phyloP scores from a whole-genome alignment of 2,113 vertebrate species.

The Platichthys stellatus region DNA sequence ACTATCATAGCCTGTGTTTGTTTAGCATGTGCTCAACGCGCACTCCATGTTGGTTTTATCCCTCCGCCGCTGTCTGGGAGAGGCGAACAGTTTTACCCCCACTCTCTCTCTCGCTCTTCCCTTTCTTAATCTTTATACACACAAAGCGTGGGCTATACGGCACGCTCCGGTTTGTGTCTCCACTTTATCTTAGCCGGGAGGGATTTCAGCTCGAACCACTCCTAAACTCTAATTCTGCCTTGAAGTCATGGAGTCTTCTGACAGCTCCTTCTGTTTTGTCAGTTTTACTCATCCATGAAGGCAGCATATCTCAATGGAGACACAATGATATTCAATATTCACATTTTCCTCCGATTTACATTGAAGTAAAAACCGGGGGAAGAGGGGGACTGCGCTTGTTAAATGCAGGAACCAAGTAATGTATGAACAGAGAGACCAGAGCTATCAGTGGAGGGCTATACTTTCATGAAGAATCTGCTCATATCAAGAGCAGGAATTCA shows the following conservation, averaged over 20 bases:
- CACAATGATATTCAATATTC: slow-evolving; percentile 68
- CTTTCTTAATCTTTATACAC: slow-evolving; percentile 63
- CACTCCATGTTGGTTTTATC: slow-evolving; percentile 73
- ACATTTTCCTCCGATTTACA: slow-evolving; percentile 63
- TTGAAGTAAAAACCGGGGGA: slow-evolving; percentile 41
- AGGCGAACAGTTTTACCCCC: slow-evolving; percentile 42
- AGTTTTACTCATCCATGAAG: slow-evolving; percentile 74
- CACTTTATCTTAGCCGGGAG: slow-evolving; percentile 71
- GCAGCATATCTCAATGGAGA: slow-evolving; percentile 63
- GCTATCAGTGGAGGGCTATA: slow-evolving; percentile 15
- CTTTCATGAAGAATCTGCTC: slow-evolving; percentile 1
- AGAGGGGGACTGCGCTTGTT: slow-evolving; percentile 48
- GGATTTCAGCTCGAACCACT: slow-evolving; percentile 75
- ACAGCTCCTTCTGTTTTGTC: slow-evolving; percentile 70
- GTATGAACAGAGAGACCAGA: slow-evolving; percentile 40
- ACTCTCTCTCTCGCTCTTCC: slow-evolving; percentile 7
- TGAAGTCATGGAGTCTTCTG: slow-evolving; percentile 69
- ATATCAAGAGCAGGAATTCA: background rate
- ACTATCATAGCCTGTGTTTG: slow-evolving; percentile 74
- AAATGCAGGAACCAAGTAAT: slow-evolving; percentile 46
- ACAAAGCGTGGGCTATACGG: slow-evolving; percentile 69
- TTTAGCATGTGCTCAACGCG: slow-evolving; percentile 68
- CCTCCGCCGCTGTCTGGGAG: slow-evolving; percentile 53
- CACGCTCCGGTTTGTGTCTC: slow-evolving; percentile 67
- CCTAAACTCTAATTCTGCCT: slow-evolving; percentile 78